Evolutionary conservation across 2,797 vertebrate genomes (phyloP).

Genomic region (Sphenodon punctatus): DNA sequence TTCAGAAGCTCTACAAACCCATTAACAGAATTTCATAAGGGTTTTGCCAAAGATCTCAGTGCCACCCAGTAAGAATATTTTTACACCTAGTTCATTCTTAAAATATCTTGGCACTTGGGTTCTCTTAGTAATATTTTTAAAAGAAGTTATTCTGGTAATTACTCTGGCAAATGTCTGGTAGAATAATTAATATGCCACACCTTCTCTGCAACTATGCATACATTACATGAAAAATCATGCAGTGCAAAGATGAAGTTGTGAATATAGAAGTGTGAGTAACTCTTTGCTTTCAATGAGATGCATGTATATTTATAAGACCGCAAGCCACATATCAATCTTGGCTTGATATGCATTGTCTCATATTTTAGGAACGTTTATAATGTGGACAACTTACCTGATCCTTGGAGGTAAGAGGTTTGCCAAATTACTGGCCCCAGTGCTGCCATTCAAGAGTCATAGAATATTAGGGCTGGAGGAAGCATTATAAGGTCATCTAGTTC

Average conservation of each 20-base stretch:
- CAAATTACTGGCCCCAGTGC: too few relatives aligned
- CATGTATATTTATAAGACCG: background rate
- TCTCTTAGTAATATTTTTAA: background rate
- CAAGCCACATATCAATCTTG: background rate
- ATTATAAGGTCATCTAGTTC: too few relatives aligned
- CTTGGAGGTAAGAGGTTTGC: too few relatives aligned
- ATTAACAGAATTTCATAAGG: background rate
- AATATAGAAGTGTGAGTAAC: background rate
- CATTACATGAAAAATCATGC: background rate
- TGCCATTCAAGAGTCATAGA: too few relatives aligned
- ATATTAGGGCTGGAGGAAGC: too few relatives aligned
- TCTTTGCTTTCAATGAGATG: background rate
- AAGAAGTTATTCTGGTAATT: background rate
- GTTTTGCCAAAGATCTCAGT: background rate
- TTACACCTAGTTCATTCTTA: background rate
- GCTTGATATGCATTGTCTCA: too few relatives aligned
- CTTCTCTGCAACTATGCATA: background rate
- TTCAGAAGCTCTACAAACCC: background rate
- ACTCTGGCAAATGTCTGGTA: background rate
- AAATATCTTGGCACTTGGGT: background rate
- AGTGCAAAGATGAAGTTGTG: background rate
- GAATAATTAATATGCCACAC: background rate
- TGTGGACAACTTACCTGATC: background rate
- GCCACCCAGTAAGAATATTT: background rate
- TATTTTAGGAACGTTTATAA: background rate